Base-by-base conservation (phyloP, 2,113 vertebrate species). In the Phyllostomus hastatus region DNA sequence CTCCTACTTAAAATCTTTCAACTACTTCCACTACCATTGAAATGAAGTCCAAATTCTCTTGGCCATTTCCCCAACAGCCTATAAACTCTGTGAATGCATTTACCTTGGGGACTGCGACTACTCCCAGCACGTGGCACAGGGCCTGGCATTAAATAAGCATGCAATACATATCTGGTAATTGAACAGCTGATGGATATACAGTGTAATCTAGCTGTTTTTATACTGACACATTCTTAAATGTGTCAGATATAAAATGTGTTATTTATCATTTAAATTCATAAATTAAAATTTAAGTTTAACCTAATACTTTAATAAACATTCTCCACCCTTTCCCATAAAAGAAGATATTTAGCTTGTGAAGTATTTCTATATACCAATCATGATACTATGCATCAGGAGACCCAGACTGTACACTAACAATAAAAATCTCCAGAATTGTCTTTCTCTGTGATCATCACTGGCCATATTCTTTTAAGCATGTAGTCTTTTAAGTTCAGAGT, bases 211-310 rank as follows among this genome's bases (percentile, higher is more conserved):
- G 73, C 31, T 67, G 31, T 91, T 86, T 59, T 79, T 93, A 85
- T 20, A 80, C 31, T 43, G 57, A 81, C 24, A 88, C 43, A 54
- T 22, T 78, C 85, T 90, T 78, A 57, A 57, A 57, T 57, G 20
- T 57, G 54, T 57, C 54, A 83, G 46, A 75, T 84, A 59, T 35
- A 88, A 91, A 38, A 41, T 33, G 19, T 82, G 80, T 61, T 33
- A 82, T 38, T 92, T 87, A 75, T 35, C 43, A 38, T 50, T 95
- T 88, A 75, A 4, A 70, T 80, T 90, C 69, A 73, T 57, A 90
- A 83, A 57, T 87, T 92, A 87, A 93, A 96, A 75, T 89, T 95
- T 85, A 78, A 43, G 57, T 64, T 83, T 92, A 86, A 54, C 15
- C 54, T 90, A 87, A 82, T 70, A 91, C 15, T 83, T 95, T 52